Conservation (phyloP, 2,797 vertebrate species). For the Neostethus bicornis region DNA sequence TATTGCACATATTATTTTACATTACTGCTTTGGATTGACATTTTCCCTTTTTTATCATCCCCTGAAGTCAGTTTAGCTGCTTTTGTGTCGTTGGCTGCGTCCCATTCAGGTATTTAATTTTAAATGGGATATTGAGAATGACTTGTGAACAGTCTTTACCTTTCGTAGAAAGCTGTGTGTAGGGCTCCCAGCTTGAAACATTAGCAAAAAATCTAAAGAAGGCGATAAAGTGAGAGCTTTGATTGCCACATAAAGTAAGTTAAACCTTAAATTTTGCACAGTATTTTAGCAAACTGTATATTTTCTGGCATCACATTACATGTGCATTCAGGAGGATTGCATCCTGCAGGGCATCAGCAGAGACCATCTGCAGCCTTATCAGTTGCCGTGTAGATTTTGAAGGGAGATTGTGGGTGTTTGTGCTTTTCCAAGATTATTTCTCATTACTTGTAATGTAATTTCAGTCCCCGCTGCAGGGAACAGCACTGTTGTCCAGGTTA, state of each 20-base stretch:
- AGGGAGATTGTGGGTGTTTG: neutral
- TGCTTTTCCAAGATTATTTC: neutral
- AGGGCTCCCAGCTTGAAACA: neutral
- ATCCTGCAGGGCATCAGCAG: neutral
- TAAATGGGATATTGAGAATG: neutral
- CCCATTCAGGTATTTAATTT: neutral
- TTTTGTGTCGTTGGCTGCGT: conserved; percentile 22
- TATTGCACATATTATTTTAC: conserved; percentile 71
- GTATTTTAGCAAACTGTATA: neutral
- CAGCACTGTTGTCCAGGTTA: neutral
- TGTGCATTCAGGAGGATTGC: neutral
- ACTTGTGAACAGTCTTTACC: neutral
- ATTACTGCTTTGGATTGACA: conserved; percentile 73
- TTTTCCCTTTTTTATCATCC: conserved; percentile 68
- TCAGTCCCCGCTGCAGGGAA: neutral
- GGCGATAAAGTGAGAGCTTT: neutral
- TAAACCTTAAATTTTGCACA: neutral
- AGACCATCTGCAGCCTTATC: neutral
- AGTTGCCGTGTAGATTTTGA: neutral
- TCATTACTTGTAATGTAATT: neutral
- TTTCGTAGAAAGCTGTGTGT: neutral
- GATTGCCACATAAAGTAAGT: neutral
- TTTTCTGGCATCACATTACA: neutral
- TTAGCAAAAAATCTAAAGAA: neutral
- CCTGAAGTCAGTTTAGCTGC: conserved; percentile 66